phyloP scores from a whole-genome alignment of 37 sponge, comb jelly and placozoan genomes.

The Bolinopsis microptera region DNA sequence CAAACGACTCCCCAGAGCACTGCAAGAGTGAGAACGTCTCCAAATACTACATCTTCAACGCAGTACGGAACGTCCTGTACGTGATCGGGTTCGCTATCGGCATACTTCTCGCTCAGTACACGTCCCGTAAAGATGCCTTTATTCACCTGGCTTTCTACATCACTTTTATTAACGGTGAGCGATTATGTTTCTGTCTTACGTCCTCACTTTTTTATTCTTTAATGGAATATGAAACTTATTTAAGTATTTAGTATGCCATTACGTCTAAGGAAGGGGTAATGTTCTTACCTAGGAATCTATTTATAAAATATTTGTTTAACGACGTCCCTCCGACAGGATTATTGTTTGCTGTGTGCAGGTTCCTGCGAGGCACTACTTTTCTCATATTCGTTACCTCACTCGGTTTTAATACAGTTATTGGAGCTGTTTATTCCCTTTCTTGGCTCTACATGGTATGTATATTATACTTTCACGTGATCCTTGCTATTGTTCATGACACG shows the following conservation, averaged over 20 bases:
- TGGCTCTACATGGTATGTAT: constrained; percentile 52
- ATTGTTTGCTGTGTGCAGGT: constrained; percentile 30
- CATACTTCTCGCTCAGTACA: constrained; percentile 45
- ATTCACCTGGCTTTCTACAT: constrained; percentile 62
- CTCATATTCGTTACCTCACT: background rate
- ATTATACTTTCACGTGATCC: background rate
- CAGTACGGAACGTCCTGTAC: constrained; percentile 33
- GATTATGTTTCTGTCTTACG: background rate
- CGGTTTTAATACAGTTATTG: constrained; percentile 43
- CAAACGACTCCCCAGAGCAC: background rate
- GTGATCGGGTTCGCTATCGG: constrained; percentile 25
- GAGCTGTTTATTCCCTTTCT: constrained; percentile 46
- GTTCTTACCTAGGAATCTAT: too few relatives aligned
- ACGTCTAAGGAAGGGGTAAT: too few relatives aligned
- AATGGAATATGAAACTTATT: too few relatives aligned
- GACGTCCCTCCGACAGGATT: too few relatives aligned
- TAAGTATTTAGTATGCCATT: too few relatives aligned
- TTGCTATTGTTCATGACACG: too few relatives aligned
- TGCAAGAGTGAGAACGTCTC: background rate
- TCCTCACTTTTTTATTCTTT: too few relatives aligned
- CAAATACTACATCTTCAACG: background rate
- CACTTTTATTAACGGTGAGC: constrained; percentile 51
- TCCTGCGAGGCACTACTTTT: background rate
- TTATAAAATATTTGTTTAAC: too few relatives aligned
- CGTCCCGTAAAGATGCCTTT: constrained; percentile 49